Conservation (phyloP, 2,888 invertebrate species). For the Drosophila demipolita region DNA sequence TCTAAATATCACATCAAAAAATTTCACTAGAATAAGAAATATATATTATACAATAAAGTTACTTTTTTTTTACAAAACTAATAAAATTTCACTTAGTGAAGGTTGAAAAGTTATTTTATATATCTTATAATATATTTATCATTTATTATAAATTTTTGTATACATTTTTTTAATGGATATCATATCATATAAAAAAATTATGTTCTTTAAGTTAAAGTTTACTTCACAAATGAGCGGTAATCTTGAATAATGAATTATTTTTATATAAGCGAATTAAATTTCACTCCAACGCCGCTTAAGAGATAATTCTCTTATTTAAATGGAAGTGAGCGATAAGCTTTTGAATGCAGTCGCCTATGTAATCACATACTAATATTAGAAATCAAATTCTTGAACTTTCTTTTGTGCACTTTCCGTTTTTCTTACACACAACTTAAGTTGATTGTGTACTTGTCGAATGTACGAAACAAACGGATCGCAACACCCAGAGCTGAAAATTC, state of each 20-base stretch:
- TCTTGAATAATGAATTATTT: neutral
- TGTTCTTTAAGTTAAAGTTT: neutral
- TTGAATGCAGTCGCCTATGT: neutral
- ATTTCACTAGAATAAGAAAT: too few relatives aligned
- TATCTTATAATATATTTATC: too few relatives aligned
- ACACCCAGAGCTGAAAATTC: constrained; percentile 1
- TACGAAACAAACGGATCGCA: neutral
- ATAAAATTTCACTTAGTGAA: neutral
- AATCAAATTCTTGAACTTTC: neutral
- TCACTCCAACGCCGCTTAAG: neutral
- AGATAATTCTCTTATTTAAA: neutral
- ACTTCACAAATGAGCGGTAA: neutral
- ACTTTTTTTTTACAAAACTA: neutral
- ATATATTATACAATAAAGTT: neutral
- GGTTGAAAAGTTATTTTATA: neutral
- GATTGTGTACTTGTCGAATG: constrained; percentile 11
- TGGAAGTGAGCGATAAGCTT: neutral
- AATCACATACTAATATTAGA: neutral
- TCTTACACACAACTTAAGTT: constrained; percentile 20
- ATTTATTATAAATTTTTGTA: too few relatives aligned
- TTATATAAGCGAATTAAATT: neutral
- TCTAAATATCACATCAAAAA: too few relatives aligned
- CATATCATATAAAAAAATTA: too few relatives aligned
- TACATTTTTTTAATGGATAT: too few relatives aligned
- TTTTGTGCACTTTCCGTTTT: neutral